Conservation (phyloP, 2,113 vertebrate species). For the Poeciliopsis prolifica region DNA sequence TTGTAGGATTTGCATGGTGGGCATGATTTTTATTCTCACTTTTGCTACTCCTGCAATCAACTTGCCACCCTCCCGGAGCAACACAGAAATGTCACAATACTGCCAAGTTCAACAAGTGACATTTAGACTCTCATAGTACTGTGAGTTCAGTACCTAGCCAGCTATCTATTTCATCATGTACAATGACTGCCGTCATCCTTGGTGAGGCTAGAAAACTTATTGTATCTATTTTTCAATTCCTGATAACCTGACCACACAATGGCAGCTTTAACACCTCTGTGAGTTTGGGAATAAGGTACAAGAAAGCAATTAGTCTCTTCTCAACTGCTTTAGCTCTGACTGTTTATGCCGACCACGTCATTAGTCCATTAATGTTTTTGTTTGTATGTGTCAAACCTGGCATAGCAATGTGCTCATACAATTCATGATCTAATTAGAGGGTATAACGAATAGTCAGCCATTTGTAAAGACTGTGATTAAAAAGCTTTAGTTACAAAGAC, state of each 20-base stretch:
- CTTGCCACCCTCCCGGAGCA: constrained; percentile 20
- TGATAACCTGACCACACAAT: constrained; percentile 31
- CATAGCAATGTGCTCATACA: constrained; percentile 65
- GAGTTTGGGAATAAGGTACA: constrained; percentile 24
- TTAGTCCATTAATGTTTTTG: constrained; percentile 40
- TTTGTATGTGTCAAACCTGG: constrained; percentile 49
- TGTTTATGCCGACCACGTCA: constrained; percentile 37
- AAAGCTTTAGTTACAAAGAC: constrained; percentile 75
- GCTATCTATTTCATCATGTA: constrained; percentile 38
- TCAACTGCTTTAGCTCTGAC: constrained; percentile 21
- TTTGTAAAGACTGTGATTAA: constrained; percentile 73
- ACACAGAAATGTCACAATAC: constrained; percentile 41
- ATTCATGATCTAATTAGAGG: constrained; percentile 76
- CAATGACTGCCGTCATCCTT: constrained; percentile 24
- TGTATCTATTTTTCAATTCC: constrained; percentile 29
- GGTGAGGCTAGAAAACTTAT: constrained; percentile 31
- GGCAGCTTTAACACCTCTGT: constrained; percentile 13
- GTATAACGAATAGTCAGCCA: constrained; percentile 76
- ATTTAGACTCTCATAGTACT: constrained; percentile 8
- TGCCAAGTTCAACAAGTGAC: constrained; percentile 47
- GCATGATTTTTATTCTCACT: constrained; percentile 47
- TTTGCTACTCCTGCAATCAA: constrained; percentile 25
- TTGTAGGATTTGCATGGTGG: constrained; percentile 27
- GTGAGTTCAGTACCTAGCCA: constrained; percentile 16
- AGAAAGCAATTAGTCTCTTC: constrained; percentile 33